These are phyloP conservation scores for Paracentrotus lividus DNA, from an alignment of 53 echinoderm and acorn worm genomes.

Conservation along the genomic window DNA sequence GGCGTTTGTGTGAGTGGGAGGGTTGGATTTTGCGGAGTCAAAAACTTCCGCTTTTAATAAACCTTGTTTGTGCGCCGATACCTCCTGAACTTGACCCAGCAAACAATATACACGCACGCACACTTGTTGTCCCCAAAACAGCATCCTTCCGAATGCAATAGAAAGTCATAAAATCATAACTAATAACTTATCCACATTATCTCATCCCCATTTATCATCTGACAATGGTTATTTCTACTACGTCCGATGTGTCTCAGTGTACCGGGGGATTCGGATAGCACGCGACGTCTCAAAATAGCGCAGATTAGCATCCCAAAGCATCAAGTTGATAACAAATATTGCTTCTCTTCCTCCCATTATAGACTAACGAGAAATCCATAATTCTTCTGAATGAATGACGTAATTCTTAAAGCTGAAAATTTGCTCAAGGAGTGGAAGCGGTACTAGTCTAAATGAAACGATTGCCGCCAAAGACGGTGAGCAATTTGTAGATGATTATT, in stretches of 20 bases:
- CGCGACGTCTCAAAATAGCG: neutral
- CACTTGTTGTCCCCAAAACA: neutral
- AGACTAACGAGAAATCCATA: neutral
- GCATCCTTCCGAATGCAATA: neutral
- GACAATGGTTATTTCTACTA: neutral
- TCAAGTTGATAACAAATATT: neutral
- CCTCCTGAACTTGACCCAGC: neutral
- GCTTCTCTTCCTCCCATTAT: neutral
- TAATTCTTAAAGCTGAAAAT: too few relatives aligned
- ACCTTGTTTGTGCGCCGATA: neutral
- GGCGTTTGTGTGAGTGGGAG: neutral
- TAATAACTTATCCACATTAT: neutral
- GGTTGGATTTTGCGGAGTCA: neutral
- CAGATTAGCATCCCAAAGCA: neutral
- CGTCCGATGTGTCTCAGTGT: neutral
- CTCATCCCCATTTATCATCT: neutral
- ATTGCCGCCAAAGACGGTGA: neutral
- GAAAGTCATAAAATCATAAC: neutral
- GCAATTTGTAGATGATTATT: neutral
- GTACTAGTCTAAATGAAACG: neutral
- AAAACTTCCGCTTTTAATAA: too few relatives aligned
- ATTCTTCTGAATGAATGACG: too few relatives aligned
- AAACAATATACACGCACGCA: neutral
- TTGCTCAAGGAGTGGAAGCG: too few relatives aligned
- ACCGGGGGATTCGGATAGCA: neutral